Evolutionary conservation across 2,888 invertebrate species (phyloP).

Genomic region (Perdita meconis): DNA sequence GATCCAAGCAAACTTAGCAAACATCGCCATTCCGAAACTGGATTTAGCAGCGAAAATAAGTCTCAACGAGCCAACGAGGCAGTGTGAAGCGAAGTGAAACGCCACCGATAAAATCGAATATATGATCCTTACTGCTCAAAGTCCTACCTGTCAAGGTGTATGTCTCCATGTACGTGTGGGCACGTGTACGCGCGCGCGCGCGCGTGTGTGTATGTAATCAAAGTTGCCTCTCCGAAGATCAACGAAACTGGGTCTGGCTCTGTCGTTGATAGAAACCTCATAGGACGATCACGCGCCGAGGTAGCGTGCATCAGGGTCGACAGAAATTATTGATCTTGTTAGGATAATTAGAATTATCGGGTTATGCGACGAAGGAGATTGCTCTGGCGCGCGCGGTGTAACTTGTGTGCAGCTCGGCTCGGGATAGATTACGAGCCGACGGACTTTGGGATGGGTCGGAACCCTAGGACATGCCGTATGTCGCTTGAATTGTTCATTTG

Average conservation of each 20-base stretch:
- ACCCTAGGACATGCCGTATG: conserved; percentile 42
- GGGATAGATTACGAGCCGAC: conserved; percentile 67
- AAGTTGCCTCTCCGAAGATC: conserved; percentile 13
- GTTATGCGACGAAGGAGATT: conserved; percentile 75
- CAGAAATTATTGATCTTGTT: conserved; percentile 78
- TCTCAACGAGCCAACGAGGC: conserved; percentile 17
- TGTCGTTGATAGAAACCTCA: conserved; percentile 41
- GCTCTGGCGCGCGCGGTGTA: conserved; percentile 63
- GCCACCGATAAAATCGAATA: conserved; percentile 43
- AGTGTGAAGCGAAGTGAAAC: conserved; percentile 16
- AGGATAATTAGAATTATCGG: conserved; percentile 79
- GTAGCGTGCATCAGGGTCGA: conserved; percentile 20
- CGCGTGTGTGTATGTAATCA: conserved; percentile 5
- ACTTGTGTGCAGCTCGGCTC: conserved; percentile 68
- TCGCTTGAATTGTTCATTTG: conserved; percentile 65
- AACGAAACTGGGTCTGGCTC: conserved; percentile 1
- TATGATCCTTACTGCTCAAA: conserved; percentile 29
- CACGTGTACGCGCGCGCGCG: no score
- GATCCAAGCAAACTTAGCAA: no score
- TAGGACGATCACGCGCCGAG: conserved; percentile 37
- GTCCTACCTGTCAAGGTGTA: conserved; percentile 13
- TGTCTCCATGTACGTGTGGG: no score
- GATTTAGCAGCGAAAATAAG: conserved; percentile 26
- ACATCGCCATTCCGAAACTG: not conserved
- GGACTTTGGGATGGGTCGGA: conserved; percentile 37